Percentiles rank a stretch among this genome's conserved stretches.
These are phyloP conservation scores for Trachops cirrhosus DNA, from an alignment of 2,797 vertebrate species.

Conservation along the genomic window DNA sequence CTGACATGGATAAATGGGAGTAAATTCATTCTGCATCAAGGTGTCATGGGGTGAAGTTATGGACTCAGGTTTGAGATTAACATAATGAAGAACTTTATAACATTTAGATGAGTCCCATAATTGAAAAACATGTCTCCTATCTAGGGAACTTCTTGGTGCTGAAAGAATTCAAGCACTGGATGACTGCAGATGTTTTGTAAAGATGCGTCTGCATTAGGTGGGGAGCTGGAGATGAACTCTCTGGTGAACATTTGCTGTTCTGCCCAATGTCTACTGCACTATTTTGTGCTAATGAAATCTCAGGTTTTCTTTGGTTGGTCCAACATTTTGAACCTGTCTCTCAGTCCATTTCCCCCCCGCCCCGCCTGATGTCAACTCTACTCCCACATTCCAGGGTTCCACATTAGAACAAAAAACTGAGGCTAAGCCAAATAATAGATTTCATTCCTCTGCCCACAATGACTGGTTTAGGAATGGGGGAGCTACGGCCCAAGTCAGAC, in stretches of 20 bases:
- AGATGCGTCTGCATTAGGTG: neutral
- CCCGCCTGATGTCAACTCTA: neutral
- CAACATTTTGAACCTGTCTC: neutral
- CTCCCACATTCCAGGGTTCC: neutral
- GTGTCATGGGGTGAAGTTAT: neutral
- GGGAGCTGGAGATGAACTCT: neutral
- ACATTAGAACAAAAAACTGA: neutral
- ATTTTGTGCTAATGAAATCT: neutral
- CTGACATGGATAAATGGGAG: neutral
- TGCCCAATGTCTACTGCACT: neutral
- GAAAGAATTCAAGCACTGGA: neutral
- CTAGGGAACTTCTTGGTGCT: neutral
- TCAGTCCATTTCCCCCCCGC: neutral
- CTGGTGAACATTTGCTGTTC: neutral
- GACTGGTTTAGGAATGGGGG: neutral
- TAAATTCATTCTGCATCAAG: neutral
- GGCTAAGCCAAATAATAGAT: neutral
- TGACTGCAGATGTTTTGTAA: neutral
- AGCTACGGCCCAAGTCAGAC: neutral
- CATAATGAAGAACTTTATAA: neutral
- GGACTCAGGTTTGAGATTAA: neutral
- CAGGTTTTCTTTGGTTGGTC: neutral
- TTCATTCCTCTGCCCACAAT: neutral
- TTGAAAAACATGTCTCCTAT: neutral
- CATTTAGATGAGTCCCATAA: neutral